Conservation (phyloP, 2,888 invertebrate species). For the Ormyrus pomaceus region DNA sequence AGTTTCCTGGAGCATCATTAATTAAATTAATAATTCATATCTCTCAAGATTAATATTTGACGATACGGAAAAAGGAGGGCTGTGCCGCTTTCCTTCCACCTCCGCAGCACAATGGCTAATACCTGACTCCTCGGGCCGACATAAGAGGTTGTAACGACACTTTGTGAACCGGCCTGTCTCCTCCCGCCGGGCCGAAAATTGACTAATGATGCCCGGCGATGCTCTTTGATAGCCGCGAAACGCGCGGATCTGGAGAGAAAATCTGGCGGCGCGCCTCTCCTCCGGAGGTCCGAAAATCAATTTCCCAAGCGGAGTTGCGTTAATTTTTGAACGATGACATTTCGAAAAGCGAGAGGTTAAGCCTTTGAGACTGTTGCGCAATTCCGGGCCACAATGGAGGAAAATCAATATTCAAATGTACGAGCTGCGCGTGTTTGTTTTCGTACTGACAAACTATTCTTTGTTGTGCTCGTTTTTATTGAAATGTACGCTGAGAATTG, state of each 20-base stretch:
- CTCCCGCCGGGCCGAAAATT: conserved; percentile 29
- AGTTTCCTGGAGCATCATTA: not conserved
- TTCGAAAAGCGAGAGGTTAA: not conserved
- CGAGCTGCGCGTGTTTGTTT: too few relatives aligned
- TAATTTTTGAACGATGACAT: conserved; percentile 34
- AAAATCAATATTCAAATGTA: too few relatives aligned
- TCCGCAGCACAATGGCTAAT: not conserved
- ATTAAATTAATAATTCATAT: conserved; percentile 5
- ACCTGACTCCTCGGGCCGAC: not conserved
- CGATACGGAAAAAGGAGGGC: not conserved
- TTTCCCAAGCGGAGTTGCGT: conserved; percentile 11
- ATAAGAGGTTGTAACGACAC: conserved; percentile 30
- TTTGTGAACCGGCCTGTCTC: conserved; percentile 30
- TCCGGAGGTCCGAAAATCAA: conserved; percentile 30
- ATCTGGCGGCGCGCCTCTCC: conserved; percentile 5
- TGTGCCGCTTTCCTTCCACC: not conserved
- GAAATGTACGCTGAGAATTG: too few relatives aligned
- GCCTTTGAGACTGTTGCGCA: too few relatives aligned
- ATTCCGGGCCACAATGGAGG: too few relatives aligned
- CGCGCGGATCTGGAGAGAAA: conserved; percentile 17
- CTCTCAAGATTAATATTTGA: conserved; percentile 5
- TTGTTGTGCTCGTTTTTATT: too few relatives aligned
- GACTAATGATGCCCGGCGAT: conserved; percentile 49
- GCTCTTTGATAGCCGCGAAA: conserved; percentile 42
- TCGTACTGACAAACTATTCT: too few relatives aligned